Conservation (phyloP, 2,888 invertebrate species). For the Hartigia nigra region DNA sequence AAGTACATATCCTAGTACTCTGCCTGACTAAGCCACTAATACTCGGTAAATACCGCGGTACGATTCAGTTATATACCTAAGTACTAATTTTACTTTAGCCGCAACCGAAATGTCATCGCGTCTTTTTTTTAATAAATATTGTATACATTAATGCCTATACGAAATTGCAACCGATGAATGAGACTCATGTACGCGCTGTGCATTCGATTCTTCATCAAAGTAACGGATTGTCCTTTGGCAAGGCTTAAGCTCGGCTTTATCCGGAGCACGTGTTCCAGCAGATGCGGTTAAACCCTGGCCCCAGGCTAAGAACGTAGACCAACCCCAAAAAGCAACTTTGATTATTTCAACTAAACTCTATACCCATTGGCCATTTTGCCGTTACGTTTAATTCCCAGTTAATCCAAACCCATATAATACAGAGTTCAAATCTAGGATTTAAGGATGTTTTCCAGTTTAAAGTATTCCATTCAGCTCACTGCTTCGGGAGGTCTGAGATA, state of each 20-base stretch:
- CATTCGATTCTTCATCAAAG: slow-evolving; percentile 35
- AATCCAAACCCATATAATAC: not conserved
- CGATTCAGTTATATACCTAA: not conserved
- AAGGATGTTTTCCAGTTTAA: not conserved
- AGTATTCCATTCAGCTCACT: not conserved
- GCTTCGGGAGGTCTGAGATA: not conserved
- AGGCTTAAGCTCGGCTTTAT: slow-evolving; percentile 39
- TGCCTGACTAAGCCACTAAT: not conserved
- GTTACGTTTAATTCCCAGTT: not conserved
- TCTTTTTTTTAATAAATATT: not conserved
- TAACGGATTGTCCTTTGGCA: slow-evolving; percentile 36
- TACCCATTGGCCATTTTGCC: not conserved
- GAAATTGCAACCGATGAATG: not conserved
- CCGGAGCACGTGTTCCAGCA: slow-evolving; percentile 55
- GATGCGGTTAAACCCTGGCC: slow-evolving; percentile 54
- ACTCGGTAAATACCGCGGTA: not conserved
- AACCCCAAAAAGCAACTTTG: not conserved
- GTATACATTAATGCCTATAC: not conserved
- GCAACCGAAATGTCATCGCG: not conserved
- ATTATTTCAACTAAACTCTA: not conserved
- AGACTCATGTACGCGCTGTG: not conserved
- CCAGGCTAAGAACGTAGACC: slow-evolving; percentile 22
- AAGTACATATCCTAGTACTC: not conserved
- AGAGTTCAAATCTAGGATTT: not conserved
- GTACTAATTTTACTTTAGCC: not conserved